Evolutionary conservation across 2,113 vertebrate genomes (phyloP).

Genomic region (sheep (Ovis aries)): DNA sequence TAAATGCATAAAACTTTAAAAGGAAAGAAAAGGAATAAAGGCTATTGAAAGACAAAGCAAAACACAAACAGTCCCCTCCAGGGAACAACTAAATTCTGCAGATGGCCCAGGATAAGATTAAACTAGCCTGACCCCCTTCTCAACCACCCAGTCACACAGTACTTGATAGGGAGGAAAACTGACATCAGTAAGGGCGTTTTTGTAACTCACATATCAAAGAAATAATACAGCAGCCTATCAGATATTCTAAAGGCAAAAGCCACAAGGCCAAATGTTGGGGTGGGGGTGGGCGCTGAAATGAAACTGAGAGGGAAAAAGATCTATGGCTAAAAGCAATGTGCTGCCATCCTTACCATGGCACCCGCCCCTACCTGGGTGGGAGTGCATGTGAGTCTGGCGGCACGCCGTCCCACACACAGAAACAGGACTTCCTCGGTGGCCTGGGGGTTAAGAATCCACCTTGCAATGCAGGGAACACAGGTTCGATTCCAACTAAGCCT

Average conservation of each 20-base stretch:
- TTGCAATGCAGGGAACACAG: neutral
- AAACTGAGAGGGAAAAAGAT: neutral
- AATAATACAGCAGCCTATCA: neutral
- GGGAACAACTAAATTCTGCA: neutral
- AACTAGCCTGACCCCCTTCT: neutral
- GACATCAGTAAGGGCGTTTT: neutral
- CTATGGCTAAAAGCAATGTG: neutral
- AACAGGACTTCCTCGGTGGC: neutral
- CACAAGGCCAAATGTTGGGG: neutral
- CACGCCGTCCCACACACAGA: fast-evolving
- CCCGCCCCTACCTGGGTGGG: neutral
- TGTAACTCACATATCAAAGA: neutral
- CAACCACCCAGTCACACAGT: neutral
- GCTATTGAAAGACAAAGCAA: neutral
- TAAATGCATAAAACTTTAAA: neutral
- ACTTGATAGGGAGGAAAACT: neutral
- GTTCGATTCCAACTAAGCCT: neutral
- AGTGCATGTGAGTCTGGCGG: fast-evolving
- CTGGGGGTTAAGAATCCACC: neutral
- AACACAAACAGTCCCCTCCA: neutral
- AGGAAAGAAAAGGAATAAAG: neutral
- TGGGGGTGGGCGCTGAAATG: neutral
- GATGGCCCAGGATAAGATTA: neutral
- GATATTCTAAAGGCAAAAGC: neutral
- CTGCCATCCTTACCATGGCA: neutral